Percentiles rank a stretch among this genome's conserved stretches.
These are phyloP conservation scores for Antidorcas marsupialis DNA, from an alignment of 2,113 vertebrate species.

Conservation along the genomic window DNA sequence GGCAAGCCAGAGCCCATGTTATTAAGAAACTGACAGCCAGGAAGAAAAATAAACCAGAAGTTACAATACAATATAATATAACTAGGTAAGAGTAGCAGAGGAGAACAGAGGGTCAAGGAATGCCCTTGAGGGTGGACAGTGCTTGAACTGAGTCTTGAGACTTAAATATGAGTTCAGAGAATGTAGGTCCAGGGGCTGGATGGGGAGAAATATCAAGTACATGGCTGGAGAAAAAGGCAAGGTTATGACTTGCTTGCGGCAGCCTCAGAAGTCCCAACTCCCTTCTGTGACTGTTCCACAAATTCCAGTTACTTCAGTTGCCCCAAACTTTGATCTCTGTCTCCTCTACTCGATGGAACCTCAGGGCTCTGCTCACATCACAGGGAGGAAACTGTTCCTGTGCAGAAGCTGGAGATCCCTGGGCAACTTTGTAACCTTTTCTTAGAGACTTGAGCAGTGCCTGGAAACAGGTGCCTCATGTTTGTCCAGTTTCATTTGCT, in stretches of 20 bases:
- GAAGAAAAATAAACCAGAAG: not conserved
- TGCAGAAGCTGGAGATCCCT: not conserved
- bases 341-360: not conserved
- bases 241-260: not conserved
- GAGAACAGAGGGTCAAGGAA: not conserved
- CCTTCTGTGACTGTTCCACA: not conserved
- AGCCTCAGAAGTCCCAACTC: not conserved
- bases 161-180: not conserved
- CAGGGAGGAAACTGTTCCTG: not conserved
- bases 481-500: not conserved
- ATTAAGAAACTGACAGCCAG: not conserved
- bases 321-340: not conserved
- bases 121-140: not conserved
- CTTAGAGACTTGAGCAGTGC: not conserved
- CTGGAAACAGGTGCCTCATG: not conserved
- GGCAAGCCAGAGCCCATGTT: not conserved
- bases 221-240: not conserved
- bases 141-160: not conserved
- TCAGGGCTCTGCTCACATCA: not conserved
- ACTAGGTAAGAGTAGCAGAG: not conserved
- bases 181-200: too few relatives aligned
- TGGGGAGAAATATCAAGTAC: not conserved
- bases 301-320: not conserved
- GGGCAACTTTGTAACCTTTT: not conserved
- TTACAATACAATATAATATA: not conserved